Conservation (phyloP, 2,888 invertebrate genomes). For the Poecilobothrus nobilitatus region DNA sequence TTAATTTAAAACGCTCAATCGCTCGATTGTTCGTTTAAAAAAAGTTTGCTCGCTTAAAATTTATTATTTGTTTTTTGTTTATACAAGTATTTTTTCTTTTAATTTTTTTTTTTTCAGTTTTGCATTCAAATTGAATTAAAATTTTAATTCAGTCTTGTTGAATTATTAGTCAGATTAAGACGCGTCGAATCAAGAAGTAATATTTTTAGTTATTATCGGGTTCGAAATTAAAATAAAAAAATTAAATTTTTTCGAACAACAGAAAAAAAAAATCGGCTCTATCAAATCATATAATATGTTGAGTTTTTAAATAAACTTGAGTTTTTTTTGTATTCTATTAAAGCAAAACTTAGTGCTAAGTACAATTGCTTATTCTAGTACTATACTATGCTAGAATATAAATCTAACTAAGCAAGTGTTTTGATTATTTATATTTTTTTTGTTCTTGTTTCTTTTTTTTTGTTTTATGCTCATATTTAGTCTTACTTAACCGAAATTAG, state of each 20-base stretch:
- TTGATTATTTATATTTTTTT: too few relatives aligned
- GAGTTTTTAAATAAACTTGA: not conserved
- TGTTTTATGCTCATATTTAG: not conserved
- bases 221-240: not conserved
- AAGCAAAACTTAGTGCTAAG: not conserved
- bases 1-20: too few relatives aligned
- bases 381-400: too few relatives aligned
- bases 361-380: not conserved
- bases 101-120: not conserved
- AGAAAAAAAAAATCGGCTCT: not conserved
- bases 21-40: too few relatives aligned
- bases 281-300: not conserved
- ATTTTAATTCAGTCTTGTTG: conserved; percentile 1
- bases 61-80: too few relatives aligned
- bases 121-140: not conserved
- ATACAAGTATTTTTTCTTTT: too few relatives aligned
- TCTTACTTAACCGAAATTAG: not conserved
- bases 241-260: too few relatives aligned
- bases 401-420: too few relatives aligned
- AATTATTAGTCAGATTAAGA: conserved; percentile 1
- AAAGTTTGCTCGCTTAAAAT: too few relatives aligned
- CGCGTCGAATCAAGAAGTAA: not conserved
- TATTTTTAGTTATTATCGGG: not conserved
- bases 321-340: not conserved
- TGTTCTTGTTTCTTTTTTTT: too few relatives aligned